A percentile compares a stretch with the other conserved stretches of the same genome.
Conservation (phyloP, 1,140 invertebrate genomes). For the Aphaenogaster rudis region DNA sequence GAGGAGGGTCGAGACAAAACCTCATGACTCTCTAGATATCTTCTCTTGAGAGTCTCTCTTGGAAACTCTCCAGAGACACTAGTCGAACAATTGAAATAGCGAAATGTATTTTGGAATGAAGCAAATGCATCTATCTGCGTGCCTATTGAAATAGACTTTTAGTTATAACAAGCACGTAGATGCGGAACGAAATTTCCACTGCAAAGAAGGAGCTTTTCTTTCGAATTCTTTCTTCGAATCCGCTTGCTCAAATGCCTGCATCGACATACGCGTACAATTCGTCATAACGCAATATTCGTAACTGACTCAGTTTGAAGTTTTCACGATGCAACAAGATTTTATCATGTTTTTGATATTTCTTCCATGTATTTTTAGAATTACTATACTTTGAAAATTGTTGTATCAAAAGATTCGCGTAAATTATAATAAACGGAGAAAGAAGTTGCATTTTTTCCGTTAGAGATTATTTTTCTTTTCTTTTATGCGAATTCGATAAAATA, state of each 20-base stretch:
- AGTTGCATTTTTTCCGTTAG: neutral
- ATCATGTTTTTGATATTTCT: neutral
- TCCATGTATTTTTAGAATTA: neutral
- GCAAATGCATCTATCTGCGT: neutral
- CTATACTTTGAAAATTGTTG: neutral
- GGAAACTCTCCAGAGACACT: neutral
- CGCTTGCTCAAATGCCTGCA: neutral
- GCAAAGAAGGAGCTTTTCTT: neutral
- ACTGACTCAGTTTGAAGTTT: neutral
- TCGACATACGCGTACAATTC: neutral
- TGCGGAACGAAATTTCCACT: neutral
- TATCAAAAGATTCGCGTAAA: neutral
- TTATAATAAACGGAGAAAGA: neutral
- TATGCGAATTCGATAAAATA: neutral
- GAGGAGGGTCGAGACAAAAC: neutral
- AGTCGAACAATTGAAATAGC: neutral
- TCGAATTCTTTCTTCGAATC: neutral
- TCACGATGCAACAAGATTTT: neutral
- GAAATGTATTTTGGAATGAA: neutral
- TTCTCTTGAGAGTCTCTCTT: neutral
- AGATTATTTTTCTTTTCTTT: neutral
- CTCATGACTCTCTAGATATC: neutral
- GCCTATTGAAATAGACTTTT: slow-evolving; percentile 7
- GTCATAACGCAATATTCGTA: neutral
- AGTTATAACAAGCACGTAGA: neutral